These are phyloP conservation scores for Prochilodus magdalenae DNA, from an alignment of 2,113 vertebrate genomes.

Conservation along the genomic window DNA sequence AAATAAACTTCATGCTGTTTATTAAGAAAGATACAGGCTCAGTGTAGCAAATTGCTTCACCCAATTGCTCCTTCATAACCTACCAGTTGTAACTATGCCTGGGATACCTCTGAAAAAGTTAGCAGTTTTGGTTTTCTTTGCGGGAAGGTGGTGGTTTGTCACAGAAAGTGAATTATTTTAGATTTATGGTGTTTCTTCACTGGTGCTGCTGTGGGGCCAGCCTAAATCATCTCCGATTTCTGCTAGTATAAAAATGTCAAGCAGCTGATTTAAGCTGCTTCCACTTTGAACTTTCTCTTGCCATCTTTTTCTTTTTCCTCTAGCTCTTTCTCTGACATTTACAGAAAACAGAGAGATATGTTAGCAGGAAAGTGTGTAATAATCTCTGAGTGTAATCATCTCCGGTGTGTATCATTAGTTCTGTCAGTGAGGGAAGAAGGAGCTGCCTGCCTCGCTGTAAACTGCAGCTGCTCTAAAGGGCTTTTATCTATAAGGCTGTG, in stretches of 20 bases:
- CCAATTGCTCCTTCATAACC: no score
- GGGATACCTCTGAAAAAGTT: no score
- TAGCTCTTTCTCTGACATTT: conserved; percentile 57
- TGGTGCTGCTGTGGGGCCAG: conserved; percentile 33
- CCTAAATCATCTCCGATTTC: conserved; percentile 56
- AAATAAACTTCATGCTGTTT: no score
- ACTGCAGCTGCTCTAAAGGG: conserved; percentile 33
- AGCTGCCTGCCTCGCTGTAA: conserved; percentile 5
- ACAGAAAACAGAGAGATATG: conserved; percentile 50
- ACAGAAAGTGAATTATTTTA: conserved; percentile 52
- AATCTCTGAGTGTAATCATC: conserved; percentile 45
- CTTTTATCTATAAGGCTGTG: no score
- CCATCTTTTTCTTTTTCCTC: conserved; percentile 4
- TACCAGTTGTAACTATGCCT: no score
- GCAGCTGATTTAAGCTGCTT: conserved; percentile 46
- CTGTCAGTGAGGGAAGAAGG: conserved; percentile 12
- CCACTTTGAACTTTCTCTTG: conserved; percentile 36
- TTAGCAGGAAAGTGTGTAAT: conserved; percentile 16
- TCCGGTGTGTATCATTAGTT: conserved; percentile 35
- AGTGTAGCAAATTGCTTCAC: no score
- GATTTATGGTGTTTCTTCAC: conserved; percentile 50
- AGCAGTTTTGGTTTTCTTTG: no score
- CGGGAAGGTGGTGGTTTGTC: conserved; percentile 1
- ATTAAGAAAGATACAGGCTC: no score
- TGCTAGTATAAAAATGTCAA: conserved; percentile 53